phyloP scores from a whole-genome alignment of 1,140 invertebrate species.

The Ruditapes philippinarum region DNA sequence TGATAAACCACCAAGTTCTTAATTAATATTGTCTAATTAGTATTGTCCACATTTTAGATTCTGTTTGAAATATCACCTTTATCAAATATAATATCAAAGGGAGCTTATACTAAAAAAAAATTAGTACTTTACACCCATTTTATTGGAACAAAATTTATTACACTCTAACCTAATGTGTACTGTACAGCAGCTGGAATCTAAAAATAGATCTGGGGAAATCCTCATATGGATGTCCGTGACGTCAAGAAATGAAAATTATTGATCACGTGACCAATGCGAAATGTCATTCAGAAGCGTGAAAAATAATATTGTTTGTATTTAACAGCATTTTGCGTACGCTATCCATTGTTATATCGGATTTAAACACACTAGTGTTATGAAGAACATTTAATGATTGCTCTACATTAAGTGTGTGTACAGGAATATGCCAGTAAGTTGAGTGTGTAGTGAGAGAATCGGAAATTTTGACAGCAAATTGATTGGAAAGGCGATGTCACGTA shows the following conservation, averaged over 20 bases:
- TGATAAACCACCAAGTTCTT: no score
- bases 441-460: not conserved
- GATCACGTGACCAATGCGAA: conserved; percentile 57
- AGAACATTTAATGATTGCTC: not conserved
- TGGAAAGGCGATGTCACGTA: not conserved
- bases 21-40: no score
- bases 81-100: no score
- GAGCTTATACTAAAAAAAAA: no score
- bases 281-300: conserved; percentile 43
- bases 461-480: conserved; percentile 11
- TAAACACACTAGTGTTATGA: not conserved
- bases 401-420: not conserved
- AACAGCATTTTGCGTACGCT: not conserved
- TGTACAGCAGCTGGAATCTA: conserved; percentile 12
- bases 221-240: conserved; percentile 52
- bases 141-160: no score
- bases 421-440: not conserved
- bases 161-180: no score
- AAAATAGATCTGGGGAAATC: conserved; percentile 53
- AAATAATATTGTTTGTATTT: conserved; percentile 38
- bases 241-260: conserved; percentile 58
- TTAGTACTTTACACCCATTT: no score
- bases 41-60: no score
- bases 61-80: no score
- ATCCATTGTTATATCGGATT: not conserved